Percentiles rank a stretch among this genome's conserved stretches.
Conservation (phyloP, 2,888 invertebrate genomes). For the Hofmannophila pseudospretella region DNA sequence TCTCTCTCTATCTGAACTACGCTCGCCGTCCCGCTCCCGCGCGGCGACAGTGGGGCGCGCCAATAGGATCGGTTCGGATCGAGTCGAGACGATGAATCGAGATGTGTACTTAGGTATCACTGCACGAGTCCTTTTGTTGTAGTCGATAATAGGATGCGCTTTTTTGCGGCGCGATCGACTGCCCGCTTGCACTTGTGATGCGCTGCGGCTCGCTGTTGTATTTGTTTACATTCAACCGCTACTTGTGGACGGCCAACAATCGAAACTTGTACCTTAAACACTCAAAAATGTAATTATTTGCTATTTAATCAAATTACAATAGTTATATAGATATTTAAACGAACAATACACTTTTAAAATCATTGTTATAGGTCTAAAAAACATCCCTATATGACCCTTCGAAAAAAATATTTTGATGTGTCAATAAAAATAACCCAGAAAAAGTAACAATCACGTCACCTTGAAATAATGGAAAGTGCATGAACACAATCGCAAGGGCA, state of each 20-base stretch:
- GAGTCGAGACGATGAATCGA: constrained; percentile 78
- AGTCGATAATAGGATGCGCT: constrained; percentile 78
- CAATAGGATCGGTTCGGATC: constrained; percentile 76
- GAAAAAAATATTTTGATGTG: too few relatives aligned
- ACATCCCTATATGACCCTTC: neutral
- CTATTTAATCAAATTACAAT: too few relatives aligned
- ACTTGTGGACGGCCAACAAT: constrained; percentile 24
- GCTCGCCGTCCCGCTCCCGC: constrained; percentile 53
- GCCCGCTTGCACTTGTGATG: constrained; percentile 25
- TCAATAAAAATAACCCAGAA: neutral
- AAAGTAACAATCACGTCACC: constrained; percentile 17
- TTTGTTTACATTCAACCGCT: constrained; percentile 47
- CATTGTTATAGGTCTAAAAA: too few relatives aligned
- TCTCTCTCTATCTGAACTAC: constrained; percentile 38
- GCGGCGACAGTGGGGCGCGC: constrained; percentile 76
- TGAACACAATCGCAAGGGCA: constrained; percentile 45
- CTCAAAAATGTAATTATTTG: constrained; percentile 14
- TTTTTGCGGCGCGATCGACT: constrained; percentile 68
- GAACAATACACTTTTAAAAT: too few relatives aligned
- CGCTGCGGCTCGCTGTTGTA: constrained; percentile 13
- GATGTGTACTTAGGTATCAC: constrained; percentile 78
- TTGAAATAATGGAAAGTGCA: constrained; percentile 61
- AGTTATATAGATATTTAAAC: too few relatives aligned
- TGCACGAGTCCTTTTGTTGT: constrained; percentile 77
- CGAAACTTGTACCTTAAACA: constrained; percentile 26